These are phyloP conservation scores for Neodiprion fabricii DNA, from an alignment of 1,140 invertebrate genomes.

Conservation along the genomic window DNA sequence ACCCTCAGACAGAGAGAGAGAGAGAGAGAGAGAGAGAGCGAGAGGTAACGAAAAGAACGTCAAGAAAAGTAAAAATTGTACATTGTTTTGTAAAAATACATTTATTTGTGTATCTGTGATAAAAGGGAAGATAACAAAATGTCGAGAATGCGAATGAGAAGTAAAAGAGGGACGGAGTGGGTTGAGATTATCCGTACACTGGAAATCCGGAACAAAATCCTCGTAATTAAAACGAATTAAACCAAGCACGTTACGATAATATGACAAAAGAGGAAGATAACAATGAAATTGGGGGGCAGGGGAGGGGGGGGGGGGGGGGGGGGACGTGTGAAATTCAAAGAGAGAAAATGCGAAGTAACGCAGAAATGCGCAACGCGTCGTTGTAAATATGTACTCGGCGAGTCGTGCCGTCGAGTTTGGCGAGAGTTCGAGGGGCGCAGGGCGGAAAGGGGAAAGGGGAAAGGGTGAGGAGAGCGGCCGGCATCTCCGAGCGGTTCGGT, in stretches of 20 bases:
- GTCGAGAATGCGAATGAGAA: constrained; percentile 20
- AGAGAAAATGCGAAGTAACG: neutral
- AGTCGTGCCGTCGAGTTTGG: neutral
- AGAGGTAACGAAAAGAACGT: neutral
- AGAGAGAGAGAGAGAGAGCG: constrained; percentile 21
- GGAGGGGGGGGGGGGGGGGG: neutral
- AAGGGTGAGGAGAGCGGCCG: neutral
- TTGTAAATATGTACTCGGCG: too few relatives aligned
- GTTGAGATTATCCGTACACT: neutral
- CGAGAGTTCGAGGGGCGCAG: neutral
- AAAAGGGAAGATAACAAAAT: constrained; percentile 51
- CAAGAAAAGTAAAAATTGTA: constrained; percentile 27
- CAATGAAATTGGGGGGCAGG: constrained; percentile 14
- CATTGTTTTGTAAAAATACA: constrained; percentile 55
- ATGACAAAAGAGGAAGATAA: constrained; percentile 24
- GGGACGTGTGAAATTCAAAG: constrained; percentile 5
- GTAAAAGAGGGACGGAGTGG: constrained; percentile 28
- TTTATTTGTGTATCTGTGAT: constrained; percentile 71
- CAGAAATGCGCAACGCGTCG: too few relatives aligned
- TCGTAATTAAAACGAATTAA: neutral
- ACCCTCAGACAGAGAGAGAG: constrained; percentile 24
- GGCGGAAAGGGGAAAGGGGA: neutral
- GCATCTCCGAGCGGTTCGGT: neutral
- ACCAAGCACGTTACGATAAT: constrained; percentile 6
- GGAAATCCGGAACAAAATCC: too few relatives aligned